Evolutionary conservation across 2,797 vertebrate species (phyloP).

Genomic region (Zenarchopterus dispar): DNA sequence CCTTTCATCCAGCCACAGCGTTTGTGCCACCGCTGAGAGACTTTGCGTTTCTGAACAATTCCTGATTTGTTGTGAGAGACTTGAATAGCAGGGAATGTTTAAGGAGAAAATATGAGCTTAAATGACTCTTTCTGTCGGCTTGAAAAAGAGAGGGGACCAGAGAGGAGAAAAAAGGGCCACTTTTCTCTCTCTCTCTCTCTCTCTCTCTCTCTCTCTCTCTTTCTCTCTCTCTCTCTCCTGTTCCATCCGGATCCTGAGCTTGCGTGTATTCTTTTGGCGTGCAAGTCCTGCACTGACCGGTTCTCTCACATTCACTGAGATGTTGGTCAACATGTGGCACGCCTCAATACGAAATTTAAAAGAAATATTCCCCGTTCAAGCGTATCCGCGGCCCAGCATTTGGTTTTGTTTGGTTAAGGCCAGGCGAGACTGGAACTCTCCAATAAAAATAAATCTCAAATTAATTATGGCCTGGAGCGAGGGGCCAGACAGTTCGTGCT

Average conservation of each 20-base stretch:
- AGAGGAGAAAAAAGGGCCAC: neutral
- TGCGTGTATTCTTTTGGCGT: slow-evolving; percentile 36
- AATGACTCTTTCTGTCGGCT: slow-evolving; percentile 55
- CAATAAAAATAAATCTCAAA: slow-evolving; percentile 99
- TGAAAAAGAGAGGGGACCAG: slow-evolving; percentile 20
- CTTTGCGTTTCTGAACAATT: slow-evolving; percentile 86
- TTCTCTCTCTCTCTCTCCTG: neutral
- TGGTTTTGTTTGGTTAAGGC: slow-evolving; percentile 98
- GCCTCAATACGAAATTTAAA: slow-evolving; percentile 86
- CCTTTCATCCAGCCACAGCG: slow-evolving; percentile 80
- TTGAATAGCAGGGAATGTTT: slow-evolving; percentile 79
- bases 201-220: neutral
- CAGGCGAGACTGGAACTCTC: slow-evolving; percentile 95
- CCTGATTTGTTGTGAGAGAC: slow-evolving; percentile 84
- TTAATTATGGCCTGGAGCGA: slow-evolving; percentile 98
- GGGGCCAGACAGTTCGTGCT: slow-evolving; percentile 93
- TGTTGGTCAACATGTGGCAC: slow-evolving; percentile 86
- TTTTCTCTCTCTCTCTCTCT: neutral
- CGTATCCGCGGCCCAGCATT: slow-evolving; percentile 89
- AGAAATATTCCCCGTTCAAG: slow-evolving; percentile 92
- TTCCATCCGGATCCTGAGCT: neutral
- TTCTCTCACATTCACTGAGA: slow-evolving; percentile 38
- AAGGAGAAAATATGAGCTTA: slow-evolving; percentile 73
- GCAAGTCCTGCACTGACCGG: slow-evolving; percentile 30
- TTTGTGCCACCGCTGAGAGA: slow-evolving; percentile 86